phyloP scores from a whole-genome alignment of 2,888 invertebrate species.

The Pheosia gnoma region DNA sequence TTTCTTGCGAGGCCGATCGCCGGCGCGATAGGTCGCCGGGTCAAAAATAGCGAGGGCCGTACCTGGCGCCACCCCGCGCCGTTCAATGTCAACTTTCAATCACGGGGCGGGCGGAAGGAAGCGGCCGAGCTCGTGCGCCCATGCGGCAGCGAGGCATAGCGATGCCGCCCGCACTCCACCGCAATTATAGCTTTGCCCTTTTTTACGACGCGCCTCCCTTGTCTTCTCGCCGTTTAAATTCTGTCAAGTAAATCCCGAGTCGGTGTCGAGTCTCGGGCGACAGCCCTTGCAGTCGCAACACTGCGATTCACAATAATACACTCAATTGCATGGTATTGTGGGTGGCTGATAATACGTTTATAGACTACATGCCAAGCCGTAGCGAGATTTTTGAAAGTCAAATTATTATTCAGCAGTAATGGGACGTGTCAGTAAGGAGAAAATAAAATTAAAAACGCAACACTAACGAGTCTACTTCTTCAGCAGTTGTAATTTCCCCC shows the following conservation, averaged over 20 bases:
- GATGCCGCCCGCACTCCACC: constrained; percentile 51
- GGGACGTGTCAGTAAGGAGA: background rate
- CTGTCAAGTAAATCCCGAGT: constrained; percentile 66
- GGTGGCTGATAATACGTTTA: constrained; percentile 26
- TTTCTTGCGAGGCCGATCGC: constrained; percentile 79
- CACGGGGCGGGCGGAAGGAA: constrained; percentile 76
- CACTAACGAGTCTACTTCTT: constrained; percentile 26
- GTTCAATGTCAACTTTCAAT: constrained; percentile 82
- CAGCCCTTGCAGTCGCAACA: constrained; percentile 49
- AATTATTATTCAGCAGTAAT: background rate
- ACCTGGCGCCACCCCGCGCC: constrained; percentile 78
- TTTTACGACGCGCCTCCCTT: constrained; percentile 64
- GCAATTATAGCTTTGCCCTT: constrained; percentile 69
- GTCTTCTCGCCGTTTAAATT: constrained; percentile 65
- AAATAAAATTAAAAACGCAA: constrained; percentile 26
- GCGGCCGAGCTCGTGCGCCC: constrained; percentile 68
- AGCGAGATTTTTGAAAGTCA: constrained; percentile 15
- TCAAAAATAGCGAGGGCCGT: constrained; percentile 80
- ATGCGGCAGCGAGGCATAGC: constrained; percentile 50
- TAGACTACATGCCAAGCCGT: constrained; percentile 32
- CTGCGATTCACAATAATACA: constrained; percentile 30
- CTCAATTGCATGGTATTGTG: constrained; percentile 10
- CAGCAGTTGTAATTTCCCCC: constrained; percentile 48
- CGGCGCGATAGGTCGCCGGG: constrained; percentile 79
- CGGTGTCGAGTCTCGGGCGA: constrained; percentile 53